Evolutionary conservation across 2,888 invertebrate genomes (phyloP), one percentile per base, ranked within the genome.

Genomic region (Scaptomyza cyrtandrae): DNA sequence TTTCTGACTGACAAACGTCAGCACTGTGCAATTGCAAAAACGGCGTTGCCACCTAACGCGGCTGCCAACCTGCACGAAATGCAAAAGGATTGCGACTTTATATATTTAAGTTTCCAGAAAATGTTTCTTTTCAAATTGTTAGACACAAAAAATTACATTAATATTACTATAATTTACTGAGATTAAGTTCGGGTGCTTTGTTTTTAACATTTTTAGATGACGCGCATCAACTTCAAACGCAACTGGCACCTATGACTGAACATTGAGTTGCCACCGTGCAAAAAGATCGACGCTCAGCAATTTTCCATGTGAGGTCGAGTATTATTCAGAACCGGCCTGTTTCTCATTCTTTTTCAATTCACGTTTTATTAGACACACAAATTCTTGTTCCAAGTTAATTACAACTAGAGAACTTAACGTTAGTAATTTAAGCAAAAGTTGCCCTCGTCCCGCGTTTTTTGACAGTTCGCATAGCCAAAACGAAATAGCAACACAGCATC

Each of bases 1-100:
- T 63, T 74, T 52, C 60, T 55, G 54, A 63, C 63, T 75, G 71
- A 75, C 68, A 81, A 83, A 82, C 81, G 81, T 82, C 81, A 82
- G 81, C 81, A 81, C 74, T 74, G 54, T 69, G 65, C 60, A 64
- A 54, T 59, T 68, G 79, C 45, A 66, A 67, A 78, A 74, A 24
- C 64, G 52, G 60, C 24, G 68, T 58, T 75, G 75, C 75, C 75
- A 75, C 57, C 24, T 52, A 3, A n/a, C 1, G 19, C 45, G 13
- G 41, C 68, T 75, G 75, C 72, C 68, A 75, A 72, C 71, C 14
- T 53, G 33, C 7, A 7, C 2, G 10, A 49, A 19, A 13, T 14
- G 0, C 6, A 7, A 43, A 56, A 68, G 64, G 43, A 73, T 66
- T 78, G 56, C 55, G 59, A 24, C 13, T 39, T 11, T 11, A 27